phyloP scores from a whole-genome alignment of 1,140 invertebrate genomes.

The Pinna nobilis region DNA sequence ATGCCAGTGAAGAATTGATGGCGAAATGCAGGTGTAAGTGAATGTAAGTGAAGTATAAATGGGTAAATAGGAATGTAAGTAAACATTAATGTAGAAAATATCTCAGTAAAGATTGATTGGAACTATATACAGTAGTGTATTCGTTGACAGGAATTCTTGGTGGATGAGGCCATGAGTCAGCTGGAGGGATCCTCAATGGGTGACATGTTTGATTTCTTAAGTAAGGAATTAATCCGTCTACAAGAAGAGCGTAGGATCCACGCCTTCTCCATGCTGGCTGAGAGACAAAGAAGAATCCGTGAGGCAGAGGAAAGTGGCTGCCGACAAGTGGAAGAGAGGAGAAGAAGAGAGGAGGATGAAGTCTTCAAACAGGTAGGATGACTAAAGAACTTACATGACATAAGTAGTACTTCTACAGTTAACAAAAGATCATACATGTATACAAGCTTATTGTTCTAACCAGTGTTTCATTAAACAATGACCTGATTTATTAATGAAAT shows the following conservation, averaged over 20 bases:
- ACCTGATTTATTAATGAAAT: too few relatives aligned
- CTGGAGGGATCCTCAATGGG: constrained; percentile 80
- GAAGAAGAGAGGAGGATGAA: constrained; percentile 83
- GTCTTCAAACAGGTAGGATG: constrained; percentile 85
- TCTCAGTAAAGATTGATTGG: too few relatives aligned
- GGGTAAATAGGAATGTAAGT: too few relatives aligned
- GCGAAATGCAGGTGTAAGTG: too few relatives aligned
- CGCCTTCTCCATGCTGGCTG: constrained; percentile 81
- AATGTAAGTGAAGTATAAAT: too few relatives aligned
- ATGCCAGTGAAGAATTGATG: too few relatives aligned
- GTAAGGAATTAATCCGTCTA: constrained; percentile 83
- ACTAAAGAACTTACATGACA: too few relatives aligned
- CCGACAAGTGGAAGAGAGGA: constrained; percentile 81
- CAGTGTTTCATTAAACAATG: too few relatives aligned
- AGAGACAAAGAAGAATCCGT: constrained; percentile 80
- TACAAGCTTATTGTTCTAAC: not conserved
- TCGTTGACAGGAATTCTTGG: constrained; percentile 68
- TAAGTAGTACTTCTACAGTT: not conserved
- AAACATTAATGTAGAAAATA: too few relatives aligned
- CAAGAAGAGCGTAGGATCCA: constrained; percentile 84
- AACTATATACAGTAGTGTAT: not conserved
- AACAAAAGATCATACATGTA: not conserved
- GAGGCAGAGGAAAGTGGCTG: constrained; percentile 84
- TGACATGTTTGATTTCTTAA: constrained; percentile 82
- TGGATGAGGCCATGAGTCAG: constrained; percentile 70